These are phyloP conservation scores for Strigamia transsilvanica DNA, from an alignment of 2,888 invertebrate species.

Conservation along the genomic window DNA sequence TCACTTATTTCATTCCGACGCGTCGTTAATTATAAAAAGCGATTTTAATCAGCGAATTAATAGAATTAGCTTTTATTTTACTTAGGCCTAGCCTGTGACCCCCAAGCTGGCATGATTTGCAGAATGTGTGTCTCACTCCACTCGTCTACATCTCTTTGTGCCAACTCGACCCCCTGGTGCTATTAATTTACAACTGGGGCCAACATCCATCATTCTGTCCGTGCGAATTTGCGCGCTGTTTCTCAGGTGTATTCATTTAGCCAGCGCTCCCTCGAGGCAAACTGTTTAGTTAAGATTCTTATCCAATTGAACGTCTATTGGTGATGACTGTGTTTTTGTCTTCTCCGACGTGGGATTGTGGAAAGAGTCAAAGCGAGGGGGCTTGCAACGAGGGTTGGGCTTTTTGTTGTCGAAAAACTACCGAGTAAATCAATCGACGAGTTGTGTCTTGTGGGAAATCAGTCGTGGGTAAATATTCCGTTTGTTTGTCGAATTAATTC, in stretches of 20 bases:
- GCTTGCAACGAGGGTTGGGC: not conserved
- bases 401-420: not conserved
- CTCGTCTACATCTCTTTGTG: not conserved
- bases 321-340: slow-evolving; percentile 20
- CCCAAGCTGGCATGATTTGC: slow-evolving; percentile 23
- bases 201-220: slow-evolving; percentile 34
- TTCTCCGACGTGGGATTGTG: not conserved
- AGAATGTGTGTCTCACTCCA: slow-evolving; percentile 5
- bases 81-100: not conserved
- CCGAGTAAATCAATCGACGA: not conserved
- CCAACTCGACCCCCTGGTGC: slow-evolving; percentile 28
- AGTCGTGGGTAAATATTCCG: not conserved
- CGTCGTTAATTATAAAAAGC: not conserved
- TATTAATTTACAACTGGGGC: slow-evolving; percentile 32
- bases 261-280: not conserved
- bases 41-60: not conserved
- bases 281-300: slow-evolving; percentile 24
- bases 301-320: not conserved
- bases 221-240: not conserved
- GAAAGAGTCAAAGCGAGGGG: not conserved
- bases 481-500: not conserved
- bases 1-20: too few relatives aligned
- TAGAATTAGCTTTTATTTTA: slow-evolving; percentile 1
- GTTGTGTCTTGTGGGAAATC: slow-evolving; percentile 7
- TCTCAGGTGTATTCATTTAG: slow-evolving; percentile 12